phyloP scores from a whole-genome alignment of 2,888 invertebrate genomes.

The Synanthedon formicaeformis region DNA sequence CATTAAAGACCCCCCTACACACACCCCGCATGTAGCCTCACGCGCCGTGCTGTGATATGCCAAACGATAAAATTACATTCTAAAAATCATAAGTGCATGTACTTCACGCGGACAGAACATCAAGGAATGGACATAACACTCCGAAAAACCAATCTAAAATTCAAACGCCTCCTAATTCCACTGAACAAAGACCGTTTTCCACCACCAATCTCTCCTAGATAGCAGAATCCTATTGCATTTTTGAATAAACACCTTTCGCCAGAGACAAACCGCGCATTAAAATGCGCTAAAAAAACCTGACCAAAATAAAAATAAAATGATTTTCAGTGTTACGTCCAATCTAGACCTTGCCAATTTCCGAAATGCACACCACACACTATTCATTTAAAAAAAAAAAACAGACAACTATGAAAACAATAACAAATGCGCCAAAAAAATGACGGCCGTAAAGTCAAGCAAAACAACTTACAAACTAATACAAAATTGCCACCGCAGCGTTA shows the following conservation, averaged over 20 bases:
- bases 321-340: neutral
- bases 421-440: conserved; percentile 18
- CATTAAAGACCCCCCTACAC: conserved; percentile 17
- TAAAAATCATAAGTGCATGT: conserved; percentile 18
- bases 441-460: conserved; percentile 38
- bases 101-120: too few relatives aligned
- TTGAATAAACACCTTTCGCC: too few relatives aligned
- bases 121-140: too few relatives aligned
- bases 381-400: conserved; percentile 23
- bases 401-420: conserved; percentile 36
- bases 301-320: conserved; percentile 18
- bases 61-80: conserved; percentile 50
- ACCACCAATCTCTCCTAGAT: too few relatives aligned
- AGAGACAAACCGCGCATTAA: too few relatives aligned
- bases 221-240: too few relatives aligned
- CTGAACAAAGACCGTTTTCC: too few relatives aligned
- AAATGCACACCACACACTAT: conserved; percentile 16
- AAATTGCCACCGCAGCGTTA: conserved; percentile 32
- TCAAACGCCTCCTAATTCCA: too few relatives aligned
- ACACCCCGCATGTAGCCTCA: conserved; percentile 38
- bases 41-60: conserved; percentile 52
- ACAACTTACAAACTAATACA: conserved; percentile 51
- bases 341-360: too few relatives aligned
- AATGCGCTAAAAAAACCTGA: too few relatives aligned
- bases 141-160: too few relatives aligned